A percentile compares a stretch with the other conserved stretches of the same genome.
Evolutionary conservation across 1,140 invertebrate genomes (phyloP).

Genomic region (Apis mellifera): DNA sequence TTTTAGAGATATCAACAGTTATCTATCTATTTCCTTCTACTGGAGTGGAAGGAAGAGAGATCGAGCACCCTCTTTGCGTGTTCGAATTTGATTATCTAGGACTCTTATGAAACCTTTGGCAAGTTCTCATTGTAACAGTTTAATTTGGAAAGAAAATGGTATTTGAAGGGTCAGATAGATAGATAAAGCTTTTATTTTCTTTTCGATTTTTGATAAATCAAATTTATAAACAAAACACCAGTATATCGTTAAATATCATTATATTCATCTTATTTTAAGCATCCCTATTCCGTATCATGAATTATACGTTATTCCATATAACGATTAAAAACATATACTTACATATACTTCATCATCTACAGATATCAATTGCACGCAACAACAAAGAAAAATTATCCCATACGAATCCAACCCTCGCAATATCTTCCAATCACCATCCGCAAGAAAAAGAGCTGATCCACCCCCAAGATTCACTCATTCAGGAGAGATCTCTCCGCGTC

Average conservation of each 20-base stretch:
- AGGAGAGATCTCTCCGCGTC: neutral
- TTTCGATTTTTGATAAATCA: too few species aligned
- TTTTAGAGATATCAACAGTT: neutral
- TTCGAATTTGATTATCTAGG: slow-evolving; percentile 19
- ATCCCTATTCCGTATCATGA: too few species aligned
- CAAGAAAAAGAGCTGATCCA: neutral
- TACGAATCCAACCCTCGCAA: too few species aligned
- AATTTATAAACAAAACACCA: neutral
- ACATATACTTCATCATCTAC: too few species aligned
- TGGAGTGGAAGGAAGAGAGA: neutral
- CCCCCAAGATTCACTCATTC: neutral
- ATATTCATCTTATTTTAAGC: too few species aligned
- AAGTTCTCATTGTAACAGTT: neutral
- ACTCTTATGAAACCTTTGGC: neutral
- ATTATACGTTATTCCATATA: too few species aligned
- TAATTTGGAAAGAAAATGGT: neutral
- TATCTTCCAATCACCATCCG: neutral
- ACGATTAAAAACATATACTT: too few species aligned
- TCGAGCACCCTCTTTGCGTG: neutral
- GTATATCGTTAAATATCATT: neutral
- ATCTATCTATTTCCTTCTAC: neutral
- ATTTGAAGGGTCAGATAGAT: neutral
- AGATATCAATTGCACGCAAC: neutral
- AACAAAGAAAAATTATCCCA: too few species aligned
- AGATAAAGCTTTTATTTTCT: neutral